Percentiles rank a stretch among this genome's conserved stretches.
Conservation (phyloP, 2,888 invertebrate genomes). For the Euzophera pinguis region DNA sequence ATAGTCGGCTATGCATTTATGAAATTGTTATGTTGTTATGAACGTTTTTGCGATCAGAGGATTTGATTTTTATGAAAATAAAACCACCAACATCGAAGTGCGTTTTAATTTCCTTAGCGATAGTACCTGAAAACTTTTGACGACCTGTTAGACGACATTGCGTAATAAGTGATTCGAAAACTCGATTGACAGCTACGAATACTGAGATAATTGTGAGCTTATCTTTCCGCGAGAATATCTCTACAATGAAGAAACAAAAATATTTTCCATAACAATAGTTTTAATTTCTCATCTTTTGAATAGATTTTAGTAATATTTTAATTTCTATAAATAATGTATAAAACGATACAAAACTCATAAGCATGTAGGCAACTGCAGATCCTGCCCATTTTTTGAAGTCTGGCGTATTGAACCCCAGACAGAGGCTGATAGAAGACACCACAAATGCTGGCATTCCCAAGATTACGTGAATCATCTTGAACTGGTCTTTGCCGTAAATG, state of each 20-base stretch:
- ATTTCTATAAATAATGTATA: constrained; percentile 36
- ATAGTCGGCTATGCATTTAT: not conserved
- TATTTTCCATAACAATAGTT: not conserved
- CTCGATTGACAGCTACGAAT: too few species aligned
- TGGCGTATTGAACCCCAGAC: constrained; percentile 29
- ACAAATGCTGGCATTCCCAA: constrained; percentile 43
- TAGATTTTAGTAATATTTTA: constrained; percentile 35
- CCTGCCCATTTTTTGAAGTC: constrained; percentile 36
- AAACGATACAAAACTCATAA: constrained; percentile 37
- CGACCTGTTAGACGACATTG: too few species aligned
- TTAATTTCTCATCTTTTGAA: not conserved
- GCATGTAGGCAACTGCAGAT: constrained; percentile 21
- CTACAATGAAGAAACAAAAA: not conserved
- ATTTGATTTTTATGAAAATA: not conserved
- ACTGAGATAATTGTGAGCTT: too few species aligned
- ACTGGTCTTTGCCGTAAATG: constrained; percentile 16
- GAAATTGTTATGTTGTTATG: not conserved
- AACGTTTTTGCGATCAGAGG: not conserved
- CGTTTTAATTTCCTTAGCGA: too few species aligned
- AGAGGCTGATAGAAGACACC: constrained; percentile 38
- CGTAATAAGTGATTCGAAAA: too few species aligned
- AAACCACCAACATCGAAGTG: too few species aligned
- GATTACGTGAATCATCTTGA: constrained; percentile 31
- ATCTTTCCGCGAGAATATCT: too few species aligned
- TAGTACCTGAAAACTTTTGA: too few species aligned